phyloP scores from a whole-genome alignment of 2,888 invertebrate genomes.

The Spisula solida region DNA sequence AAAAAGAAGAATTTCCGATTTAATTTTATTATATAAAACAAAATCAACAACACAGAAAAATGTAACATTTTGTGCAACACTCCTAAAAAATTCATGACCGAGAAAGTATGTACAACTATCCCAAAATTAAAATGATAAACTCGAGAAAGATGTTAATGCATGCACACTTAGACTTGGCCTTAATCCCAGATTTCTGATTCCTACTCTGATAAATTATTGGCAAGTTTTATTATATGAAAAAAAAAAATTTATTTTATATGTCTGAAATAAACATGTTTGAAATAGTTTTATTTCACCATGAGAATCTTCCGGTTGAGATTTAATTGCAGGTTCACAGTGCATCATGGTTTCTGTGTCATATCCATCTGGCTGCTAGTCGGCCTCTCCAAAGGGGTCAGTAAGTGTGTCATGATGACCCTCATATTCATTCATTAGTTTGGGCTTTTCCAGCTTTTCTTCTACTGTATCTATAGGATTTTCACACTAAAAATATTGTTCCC shows the following conservation, averaged over 20 bases:
- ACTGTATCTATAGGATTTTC: too few species aligned
- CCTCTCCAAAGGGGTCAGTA: too few species aligned
- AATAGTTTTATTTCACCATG: neutral
- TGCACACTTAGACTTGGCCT: slow-evolving; percentile 32
- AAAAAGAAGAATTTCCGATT: too few species aligned
- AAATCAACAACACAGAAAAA: too few species aligned
- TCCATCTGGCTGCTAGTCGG: too few species aligned
- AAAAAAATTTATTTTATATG: slow-evolving; percentile 1
- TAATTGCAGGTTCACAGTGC: neutral
- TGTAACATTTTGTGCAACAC: neutral
- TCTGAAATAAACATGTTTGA: neutral
- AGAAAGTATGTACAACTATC: slow-evolving; percentile 14
- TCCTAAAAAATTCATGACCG: neutral
- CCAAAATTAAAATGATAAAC: neutral
- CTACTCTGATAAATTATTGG: neutral
- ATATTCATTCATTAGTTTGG: too few species aligned
- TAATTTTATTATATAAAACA: too few species aligned
- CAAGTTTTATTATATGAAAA: slow-evolving; percentile 6
- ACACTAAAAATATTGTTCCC: too few species aligned
- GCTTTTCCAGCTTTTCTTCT: too few species aligned
- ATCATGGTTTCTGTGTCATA: neutral
- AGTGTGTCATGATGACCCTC: too few species aligned
- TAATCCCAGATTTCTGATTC: slow-evolving; percentile 28
- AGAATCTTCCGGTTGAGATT: neutral
- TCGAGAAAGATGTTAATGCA: slow-evolving; percentile 15